These are phyloP conservation scores for Gadopsis marmoratus DNA, from an alignment of 2,797 vertebrate genomes.

Conservation along the genomic window DNA sequence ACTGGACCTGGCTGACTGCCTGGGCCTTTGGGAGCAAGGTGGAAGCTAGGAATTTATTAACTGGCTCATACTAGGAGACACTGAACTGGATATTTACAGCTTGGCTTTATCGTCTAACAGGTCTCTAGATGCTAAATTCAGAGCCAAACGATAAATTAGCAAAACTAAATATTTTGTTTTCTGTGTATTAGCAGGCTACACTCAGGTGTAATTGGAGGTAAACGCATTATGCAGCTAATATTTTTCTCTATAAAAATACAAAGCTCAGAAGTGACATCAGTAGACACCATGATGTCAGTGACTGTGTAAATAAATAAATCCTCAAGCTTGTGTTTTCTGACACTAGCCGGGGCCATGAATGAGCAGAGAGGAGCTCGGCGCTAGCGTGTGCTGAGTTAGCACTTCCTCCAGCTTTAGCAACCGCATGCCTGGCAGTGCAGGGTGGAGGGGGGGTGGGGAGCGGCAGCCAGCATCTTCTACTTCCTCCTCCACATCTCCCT, in stretches of 20 bases:
- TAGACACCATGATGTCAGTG: not conserved
- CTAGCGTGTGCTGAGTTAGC: conserved; percentile 62
- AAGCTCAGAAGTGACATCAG: conserved; percentile 36
- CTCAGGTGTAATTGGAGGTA: conserved; percentile 33
- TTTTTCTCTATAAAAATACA: conserved; percentile 12
- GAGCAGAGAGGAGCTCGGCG: conserved; percentile 17
- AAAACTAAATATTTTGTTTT: not conserved
- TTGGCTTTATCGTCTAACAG: not conserved
- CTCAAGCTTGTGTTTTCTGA: conserved; percentile 43
- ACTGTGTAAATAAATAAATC: conserved; percentile 52
- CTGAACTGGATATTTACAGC: conserved; percentile 17
- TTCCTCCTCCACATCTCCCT: conserved; percentile 9
- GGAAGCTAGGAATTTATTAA: conserved; percentile 37
- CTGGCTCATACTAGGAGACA: conserved; percentile 12
- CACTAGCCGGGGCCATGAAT: conserved; percentile 39
- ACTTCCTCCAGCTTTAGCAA: conserved; percentile 51
- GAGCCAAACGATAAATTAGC: not conserved
- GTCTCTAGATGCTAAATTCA: conserved; percentile 23
- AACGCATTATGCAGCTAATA: conserved; percentile 23
- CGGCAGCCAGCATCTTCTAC: conserved; percentile 7
- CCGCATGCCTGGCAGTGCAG: conserved; percentile 19
- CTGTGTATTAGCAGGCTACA: conserved; percentile 19
- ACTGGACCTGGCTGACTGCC: conserved; percentile 43
- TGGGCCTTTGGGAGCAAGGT: conserved; percentile 29
- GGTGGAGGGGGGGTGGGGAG: not conserved